Base-by-base conservation (phyloP, 2,888 invertebrate species). In the Itoplectis maculator region DNA sequence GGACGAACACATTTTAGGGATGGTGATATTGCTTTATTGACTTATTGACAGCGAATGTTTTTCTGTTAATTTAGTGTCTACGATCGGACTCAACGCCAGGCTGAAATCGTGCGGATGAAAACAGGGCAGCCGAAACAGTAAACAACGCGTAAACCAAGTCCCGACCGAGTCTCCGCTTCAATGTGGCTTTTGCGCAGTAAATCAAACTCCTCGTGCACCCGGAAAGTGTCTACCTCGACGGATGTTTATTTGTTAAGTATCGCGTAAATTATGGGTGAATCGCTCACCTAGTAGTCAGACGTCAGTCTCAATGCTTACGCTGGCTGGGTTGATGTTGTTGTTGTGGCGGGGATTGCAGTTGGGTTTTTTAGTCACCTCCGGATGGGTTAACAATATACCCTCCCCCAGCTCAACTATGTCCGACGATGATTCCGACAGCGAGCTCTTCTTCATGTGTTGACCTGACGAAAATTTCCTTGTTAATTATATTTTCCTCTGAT, bases 331-430 rank as follows among this genome's bases (percentile, higher is more conserved):
- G 93, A 96, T 95, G 91, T 96, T 95, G 93, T 96, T 96, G 93
- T 96, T 96, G 93, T 96, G 96, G 88, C 96, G 94, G 90, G 96
- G 95, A 90, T 96, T 96, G 94, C 94, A 95, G 94, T 95, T 96
- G 95, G 94, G 96, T 94, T 94, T 96, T 94, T 93, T 95, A 93
- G 93, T 95, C 93, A 92, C 93, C 91, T 94, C 94, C 88, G 94
- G 94, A 88, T 94, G 94, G 87, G 95, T 94, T 89, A 96, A 94
- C 92, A 96, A 93, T 89, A 97, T 96, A 89, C 96, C 96, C 93
- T 98, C 98, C 91, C 98, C 98, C 93, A 98, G 95, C 93, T 98
- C 98, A 96, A 97, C 97, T 94, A 97, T 96, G 93, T 98, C 98
- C 89, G 98, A 98, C 88, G 97, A 96, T 88, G 96, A 96, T 94